These are phyloP conservation scores for Paradoxurus hermaphroditus DNA, from an alignment of 2,113 vertebrate genomes.

Conservation along the genomic window DNA sequence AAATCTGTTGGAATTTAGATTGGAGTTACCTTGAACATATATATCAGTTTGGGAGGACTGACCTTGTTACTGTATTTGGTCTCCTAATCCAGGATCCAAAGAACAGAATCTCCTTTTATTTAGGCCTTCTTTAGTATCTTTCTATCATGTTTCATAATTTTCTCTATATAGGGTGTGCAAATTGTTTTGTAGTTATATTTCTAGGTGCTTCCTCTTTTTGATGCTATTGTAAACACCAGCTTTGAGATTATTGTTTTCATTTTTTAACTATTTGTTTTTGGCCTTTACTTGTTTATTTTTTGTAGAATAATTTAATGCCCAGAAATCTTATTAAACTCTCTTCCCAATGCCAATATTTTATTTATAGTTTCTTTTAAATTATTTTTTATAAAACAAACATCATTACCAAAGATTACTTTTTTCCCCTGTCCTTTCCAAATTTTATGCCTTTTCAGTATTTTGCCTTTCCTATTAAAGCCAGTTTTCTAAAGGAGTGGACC, in stretches of 20 bases:
- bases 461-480: not conserved
- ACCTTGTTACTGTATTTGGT: not conserved
- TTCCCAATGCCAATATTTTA: not conserved
- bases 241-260: not conserved
- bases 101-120: not conserved
- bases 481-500: not conserved
- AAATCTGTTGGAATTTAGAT: not conserved
- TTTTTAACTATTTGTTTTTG: not conserved
- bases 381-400: not conserved
- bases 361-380: not conserved
- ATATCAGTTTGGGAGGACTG: not conserved
- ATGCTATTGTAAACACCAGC: not conserved
- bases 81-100: not conserved
- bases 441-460: not conserved
- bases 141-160: not conserved
- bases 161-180: not conserved
- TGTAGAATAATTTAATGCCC: not conserved
- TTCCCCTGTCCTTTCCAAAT: not conserved
- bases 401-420: not conserved
- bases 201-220: not conserved
- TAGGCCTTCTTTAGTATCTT: not conserved
- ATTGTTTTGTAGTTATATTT: not conserved
- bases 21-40: not conserved
- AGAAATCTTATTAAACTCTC: not conserved
- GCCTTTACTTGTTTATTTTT: not conserved